Evolutionary conservation across 2,113 vertebrate genomes (phyloP).

Genomic region (Martes martes): DNA sequence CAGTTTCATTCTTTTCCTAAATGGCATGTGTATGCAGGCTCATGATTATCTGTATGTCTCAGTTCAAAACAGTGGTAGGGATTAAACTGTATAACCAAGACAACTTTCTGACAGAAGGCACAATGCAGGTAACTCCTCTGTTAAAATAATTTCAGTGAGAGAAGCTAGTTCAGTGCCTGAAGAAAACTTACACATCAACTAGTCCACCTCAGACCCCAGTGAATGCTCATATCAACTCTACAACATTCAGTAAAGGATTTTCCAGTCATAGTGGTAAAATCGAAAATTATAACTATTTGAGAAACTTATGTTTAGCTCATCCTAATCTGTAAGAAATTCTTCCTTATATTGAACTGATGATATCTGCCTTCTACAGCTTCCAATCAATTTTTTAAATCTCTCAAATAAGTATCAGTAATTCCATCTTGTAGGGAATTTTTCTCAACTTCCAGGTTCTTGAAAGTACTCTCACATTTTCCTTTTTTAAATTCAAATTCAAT

Average conservation of each 20-base stretch:
- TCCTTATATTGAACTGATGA: background rate
- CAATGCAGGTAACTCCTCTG: background rate
- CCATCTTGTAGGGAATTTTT: background rate
- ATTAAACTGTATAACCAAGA: background rate
- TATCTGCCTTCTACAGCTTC: background rate
- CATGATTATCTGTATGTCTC: background rate
- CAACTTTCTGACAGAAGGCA: background rate
- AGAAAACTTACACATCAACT: background rate
- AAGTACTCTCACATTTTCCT: background rate
- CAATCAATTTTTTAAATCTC: background rate
- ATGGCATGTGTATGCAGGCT: background rate
- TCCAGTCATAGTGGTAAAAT: background rate
- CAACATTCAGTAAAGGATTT: background rate
- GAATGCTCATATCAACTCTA: background rate
- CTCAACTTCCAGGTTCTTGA: background rate
- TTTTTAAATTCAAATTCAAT: background rate
- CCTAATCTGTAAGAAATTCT: background rate
- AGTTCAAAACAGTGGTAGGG: background rate
- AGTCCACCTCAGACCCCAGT: background rate
- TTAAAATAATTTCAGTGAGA: background rate
- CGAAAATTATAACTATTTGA: background rate
- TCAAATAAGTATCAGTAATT: background rate
- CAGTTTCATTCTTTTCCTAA: background rate
- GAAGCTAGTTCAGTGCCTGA: background rate
- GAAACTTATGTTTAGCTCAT: background rate